Evolutionary conservation across 2,888 invertebrate species (phyloP).

Genomic region (Clitarchus hookeri): DNA sequence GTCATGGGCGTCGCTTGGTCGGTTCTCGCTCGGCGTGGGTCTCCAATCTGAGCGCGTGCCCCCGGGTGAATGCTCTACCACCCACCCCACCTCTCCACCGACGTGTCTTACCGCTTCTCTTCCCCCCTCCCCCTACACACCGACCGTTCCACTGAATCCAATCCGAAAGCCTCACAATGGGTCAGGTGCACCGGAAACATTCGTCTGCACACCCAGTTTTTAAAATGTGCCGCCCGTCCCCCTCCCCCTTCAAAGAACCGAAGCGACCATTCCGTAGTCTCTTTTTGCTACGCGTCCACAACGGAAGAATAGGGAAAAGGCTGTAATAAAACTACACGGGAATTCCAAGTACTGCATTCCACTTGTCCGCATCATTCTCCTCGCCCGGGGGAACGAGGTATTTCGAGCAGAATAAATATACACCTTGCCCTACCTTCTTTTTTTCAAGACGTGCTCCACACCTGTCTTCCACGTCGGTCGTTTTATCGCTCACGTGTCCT

Average conservation of each 20-base stretch:
- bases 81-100: not conserved
- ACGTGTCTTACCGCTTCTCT: conserved; percentile 9
- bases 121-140: not conserved
- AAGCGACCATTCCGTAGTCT: not conserved
- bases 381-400: not conserved
- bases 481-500: too few species aligned
- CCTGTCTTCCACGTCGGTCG: not conserved
- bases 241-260: not conserved
- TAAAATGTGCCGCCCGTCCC: not conserved
- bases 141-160: not conserved
- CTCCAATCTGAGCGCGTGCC: conserved; percentile 1
- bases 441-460: not conserved
- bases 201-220: conserved; percentile 2
- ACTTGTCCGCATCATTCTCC: not conserved
- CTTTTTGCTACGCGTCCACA: not conserved
- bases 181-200: conserved; percentile 14
- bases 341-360: conserved; percentile 2
- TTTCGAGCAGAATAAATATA: not conserved
- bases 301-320: not conserved
- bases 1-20: not conserved
- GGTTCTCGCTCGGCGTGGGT: not conserved
- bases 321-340: not conserved
- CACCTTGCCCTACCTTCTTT: not conserved
- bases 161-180: not conserved
- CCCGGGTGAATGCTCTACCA: not conserved